Evolutionary conservation across 2,888 invertebrate genomes (phyloP), one percentile per base, ranked within the genome.

Genomic region (Pemphredon lugubris): DNA sequence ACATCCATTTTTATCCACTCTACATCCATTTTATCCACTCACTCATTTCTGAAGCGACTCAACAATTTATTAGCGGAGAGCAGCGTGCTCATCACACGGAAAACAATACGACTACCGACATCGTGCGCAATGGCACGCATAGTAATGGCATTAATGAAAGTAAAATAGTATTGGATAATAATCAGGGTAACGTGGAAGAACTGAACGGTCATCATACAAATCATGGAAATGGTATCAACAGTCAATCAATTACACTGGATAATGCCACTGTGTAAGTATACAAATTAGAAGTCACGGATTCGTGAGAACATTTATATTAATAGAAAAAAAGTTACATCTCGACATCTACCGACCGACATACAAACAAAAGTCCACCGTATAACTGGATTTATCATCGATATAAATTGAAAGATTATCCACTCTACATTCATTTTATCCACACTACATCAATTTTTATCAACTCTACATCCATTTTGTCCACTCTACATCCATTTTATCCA

Each of bases 211-310:
- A 89, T 71, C 88, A 87, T 63, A 84, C 84, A 75, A 89, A 88
- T 82, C 89, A 88, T 67, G 88, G 86, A 71, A 88, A 88, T 73
- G 88, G 87, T 75, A 88, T 89, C 85, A 85, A 85, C 84, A 86
- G 78, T 78, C 88, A 89, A 84, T 85, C 88, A 57, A 87, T 89
- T 76, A 75, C 87, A 59, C 83, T 89, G 83, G 89, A 89, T 79
- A 89, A 89, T 87, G 88, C 88, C 77, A 87, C 89, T 82, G 89
- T 89, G 89, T 89, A 87, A 89, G 89, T 89, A 89, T 81, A 65
- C 20, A 50, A 68, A 69, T 73, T 75, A 70, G 57, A 75, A 66
- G 68, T 68, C 51, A 66, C 64, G 67, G 47, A 68, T 71, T 67
- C 16, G 60, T 48, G 61, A 79, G 42, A 59, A 55, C 50, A 44